Percentiles rank a stretch among this genome's conserved stretches.
Conservation (phyloP, 2,113 vertebrate species). For the Microcebus lehilahytsara region DNA sequence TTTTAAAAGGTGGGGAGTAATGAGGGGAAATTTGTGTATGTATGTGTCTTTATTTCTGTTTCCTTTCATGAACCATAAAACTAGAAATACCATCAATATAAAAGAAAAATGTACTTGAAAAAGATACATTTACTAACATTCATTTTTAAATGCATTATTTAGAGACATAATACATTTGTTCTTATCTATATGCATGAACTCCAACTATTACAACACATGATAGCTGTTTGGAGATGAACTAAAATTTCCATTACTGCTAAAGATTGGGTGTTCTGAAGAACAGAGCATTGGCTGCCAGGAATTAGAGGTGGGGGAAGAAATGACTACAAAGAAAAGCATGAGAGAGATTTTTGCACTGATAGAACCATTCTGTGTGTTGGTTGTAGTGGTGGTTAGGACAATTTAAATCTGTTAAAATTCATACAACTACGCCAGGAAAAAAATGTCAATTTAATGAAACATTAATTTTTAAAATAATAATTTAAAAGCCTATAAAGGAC, state of each 20-base stretch:
- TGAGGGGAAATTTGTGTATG: not conserved
- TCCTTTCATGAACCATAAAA: not conserved
- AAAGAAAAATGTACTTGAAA: not conserved
- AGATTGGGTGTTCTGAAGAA: accelerated
- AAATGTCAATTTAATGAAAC: not conserved
- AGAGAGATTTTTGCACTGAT: not conserved
- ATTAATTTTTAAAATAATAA: not conserved
- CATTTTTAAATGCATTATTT: not conserved
- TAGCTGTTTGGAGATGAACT: not conserved
- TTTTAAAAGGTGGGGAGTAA: not conserved
- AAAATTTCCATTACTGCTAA: not conserved
- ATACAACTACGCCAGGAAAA: not conserved
- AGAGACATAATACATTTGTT: not conserved
- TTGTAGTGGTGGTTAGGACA: not conserved
- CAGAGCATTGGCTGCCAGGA: not conserved
- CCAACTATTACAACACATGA: accelerated
- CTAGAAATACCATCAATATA: not conserved
- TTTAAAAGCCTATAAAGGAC: not conserved
- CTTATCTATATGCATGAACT: not conserved
- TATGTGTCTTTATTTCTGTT: not conserved
- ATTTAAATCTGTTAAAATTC: not conserved
- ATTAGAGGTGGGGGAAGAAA: accelerated
- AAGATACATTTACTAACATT: not conserved
- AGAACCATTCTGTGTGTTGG: not conserved
- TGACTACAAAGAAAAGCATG: not conserved